These are phyloP conservation scores for Danionella cerebrum DNA, from an alignment of 2,113 vertebrate species.

Conservation along the genomic window DNA sequence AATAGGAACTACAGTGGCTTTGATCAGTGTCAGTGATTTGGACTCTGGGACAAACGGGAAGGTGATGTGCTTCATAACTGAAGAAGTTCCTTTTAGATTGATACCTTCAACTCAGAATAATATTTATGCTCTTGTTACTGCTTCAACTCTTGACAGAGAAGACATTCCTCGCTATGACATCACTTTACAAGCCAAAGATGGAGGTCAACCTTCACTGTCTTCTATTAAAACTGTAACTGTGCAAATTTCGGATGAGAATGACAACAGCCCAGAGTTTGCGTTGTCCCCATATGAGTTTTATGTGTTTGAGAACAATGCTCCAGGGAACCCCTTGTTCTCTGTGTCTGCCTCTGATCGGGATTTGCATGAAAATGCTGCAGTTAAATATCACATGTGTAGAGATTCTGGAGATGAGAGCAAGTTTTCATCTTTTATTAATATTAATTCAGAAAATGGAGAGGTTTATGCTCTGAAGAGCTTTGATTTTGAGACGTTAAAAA, in stretches of 20 bases:
- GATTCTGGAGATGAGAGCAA: conserved; percentile 17
- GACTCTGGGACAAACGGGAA: conserved; percentile 50
- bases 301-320: conserved; percentile 48
- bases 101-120: conserved; percentile 46
- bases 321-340: conserved; percentile 39
- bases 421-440: conserved; percentile 33
- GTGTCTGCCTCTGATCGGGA: conserved; percentile 50
- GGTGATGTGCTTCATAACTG: conserved; percentile 38
- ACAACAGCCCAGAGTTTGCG: conserved; percentile 48
- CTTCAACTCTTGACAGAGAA: conserved; percentile 44
- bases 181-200: conserved; percentile 46
- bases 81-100: conserved; percentile 45
- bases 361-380: conserved; percentile 33
- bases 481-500: conserved; percentile 44
- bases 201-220: conserved; percentile 37
- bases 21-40: conserved; percentile 45
- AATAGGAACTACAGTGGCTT: conserved; percentile 30
- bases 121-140: conserved; percentile 46
- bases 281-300: conserved; percentile 43
- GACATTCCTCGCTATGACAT: conserved; percentile 40
- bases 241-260: conserved; percentile 52
- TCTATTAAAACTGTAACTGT: conserved; percentile 40
- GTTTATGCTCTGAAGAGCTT: conserved; percentile 41
- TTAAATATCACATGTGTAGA: conserved; percentile 19
- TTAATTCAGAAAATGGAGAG: conserved; percentile 42